phyloP scores from a whole-genome alignment of 1,140 invertebrate species.

The Hypothenemus hampei region DNA sequence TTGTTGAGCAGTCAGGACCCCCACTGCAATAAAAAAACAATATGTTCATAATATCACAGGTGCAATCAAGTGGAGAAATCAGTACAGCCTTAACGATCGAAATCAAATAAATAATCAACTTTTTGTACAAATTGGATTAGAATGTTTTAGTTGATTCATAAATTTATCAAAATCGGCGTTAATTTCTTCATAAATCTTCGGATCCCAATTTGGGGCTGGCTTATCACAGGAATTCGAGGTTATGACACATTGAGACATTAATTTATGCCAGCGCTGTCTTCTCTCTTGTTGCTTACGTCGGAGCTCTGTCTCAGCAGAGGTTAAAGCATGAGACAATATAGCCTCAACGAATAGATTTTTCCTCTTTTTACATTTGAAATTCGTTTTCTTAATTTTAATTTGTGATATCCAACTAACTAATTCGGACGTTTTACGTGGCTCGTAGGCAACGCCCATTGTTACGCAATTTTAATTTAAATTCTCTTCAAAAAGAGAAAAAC shows the following conservation, averaged over 20 bases:
- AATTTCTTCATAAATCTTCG: constrained; percentile 33
- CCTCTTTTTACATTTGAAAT: constrained; percentile 40
- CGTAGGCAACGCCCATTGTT: constrained; percentile 34
- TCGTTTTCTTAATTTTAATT: constrained; percentile 47
- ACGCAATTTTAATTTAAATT: constrained; percentile 20
- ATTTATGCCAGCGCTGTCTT: constrained; percentile 43
- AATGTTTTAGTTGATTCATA: constrained; percentile 31
- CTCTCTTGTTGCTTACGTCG: constrained; percentile 45
- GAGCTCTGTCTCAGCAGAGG: constrained; percentile 45
- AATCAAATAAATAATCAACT: background rate
- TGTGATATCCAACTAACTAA: constrained; percentile 47
- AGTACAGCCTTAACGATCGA: constrained; percentile 2
- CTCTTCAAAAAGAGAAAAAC: constrained; percentile 22
- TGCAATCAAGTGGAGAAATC: constrained; percentile 16
- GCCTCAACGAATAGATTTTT: constrained; percentile 49
- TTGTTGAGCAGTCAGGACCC: constrained; percentile 21
- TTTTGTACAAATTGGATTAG: background rate
- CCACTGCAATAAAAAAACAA: constrained; percentile 43
- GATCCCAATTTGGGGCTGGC: constrained; percentile 25
- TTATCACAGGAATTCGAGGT: constrained; percentile 6
- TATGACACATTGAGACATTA: constrained; percentile 39
- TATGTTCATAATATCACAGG: constrained; percentile 42
- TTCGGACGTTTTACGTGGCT: constrained; percentile 35
- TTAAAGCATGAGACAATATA: constrained; percentile 44
- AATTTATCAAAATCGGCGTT: constrained; percentile 36